These are phyloP conservation scores for Calameuta filiformis DNA, from an alignment of 2,888 invertebrate genomes.

Conservation along the genomic window DNA sequence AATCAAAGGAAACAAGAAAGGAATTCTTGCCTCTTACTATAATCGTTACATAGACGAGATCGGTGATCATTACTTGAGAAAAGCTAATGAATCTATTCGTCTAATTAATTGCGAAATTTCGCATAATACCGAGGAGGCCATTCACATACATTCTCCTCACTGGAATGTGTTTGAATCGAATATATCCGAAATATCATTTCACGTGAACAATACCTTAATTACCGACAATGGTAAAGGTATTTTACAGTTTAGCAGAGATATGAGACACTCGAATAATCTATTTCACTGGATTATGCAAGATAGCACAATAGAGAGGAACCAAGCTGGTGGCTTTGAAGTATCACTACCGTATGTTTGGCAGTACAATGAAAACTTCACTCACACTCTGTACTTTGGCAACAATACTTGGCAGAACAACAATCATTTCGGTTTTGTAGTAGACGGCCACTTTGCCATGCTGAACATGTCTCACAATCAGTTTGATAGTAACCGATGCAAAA, in stretches of 20 bases:
- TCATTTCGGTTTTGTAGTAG: constrained; percentile 85
- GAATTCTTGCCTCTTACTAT: constrained; percentile 86
- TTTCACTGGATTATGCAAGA: constrained; percentile 95
- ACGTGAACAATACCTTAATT: constrained; percentile 87
- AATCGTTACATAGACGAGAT: constrained; percentile 88
- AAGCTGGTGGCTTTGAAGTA: constrained; percentile 87
- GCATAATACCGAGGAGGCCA: constrained; percentile 82
- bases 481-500: constrained; percentile 84
- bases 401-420: constrained; percentile 89
- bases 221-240: constrained; percentile 90
- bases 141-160: constrained; percentile 84
- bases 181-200: constrained; percentile 89
- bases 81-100: constrained; percentile 88
- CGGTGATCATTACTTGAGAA: constrained; percentile 86
- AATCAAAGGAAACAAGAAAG: constrained; percentile 84
- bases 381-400: constrained; percentile 87
- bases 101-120: constrained; percentile 84
- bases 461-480: constrained; percentile 90
- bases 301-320: constrained; percentile 87
- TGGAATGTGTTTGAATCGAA: constrained; percentile 89
- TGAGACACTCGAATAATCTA: constrained; percentile 95
- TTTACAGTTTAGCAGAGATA: constrained; percentile 89
- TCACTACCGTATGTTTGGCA: constrained; percentile 95
- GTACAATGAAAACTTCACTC: constrained; percentile 94
- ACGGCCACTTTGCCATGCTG: constrained; percentile 92